A percentile compares a stretch with the other conserved stretches of the same genome.
Evolutionary conservation across 2,888 invertebrate species (phyloP).

Genomic region (Clostera curtula): DNA sequence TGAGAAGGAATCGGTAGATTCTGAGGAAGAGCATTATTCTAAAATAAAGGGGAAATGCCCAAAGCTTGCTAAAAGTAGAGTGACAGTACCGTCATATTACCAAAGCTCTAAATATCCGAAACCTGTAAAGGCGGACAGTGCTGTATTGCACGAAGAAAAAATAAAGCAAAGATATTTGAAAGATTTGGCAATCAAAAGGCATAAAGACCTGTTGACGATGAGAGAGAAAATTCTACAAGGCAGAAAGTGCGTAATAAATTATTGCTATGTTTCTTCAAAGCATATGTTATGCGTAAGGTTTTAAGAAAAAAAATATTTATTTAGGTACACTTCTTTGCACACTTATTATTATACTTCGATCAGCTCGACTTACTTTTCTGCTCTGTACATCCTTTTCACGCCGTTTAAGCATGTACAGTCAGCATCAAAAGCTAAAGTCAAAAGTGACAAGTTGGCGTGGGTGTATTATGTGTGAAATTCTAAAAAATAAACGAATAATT

Average conservation of each 20-base stretch:
- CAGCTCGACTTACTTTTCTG: too few species aligned
- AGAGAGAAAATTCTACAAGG: conserved; percentile 76
- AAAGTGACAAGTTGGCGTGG: too few species aligned
- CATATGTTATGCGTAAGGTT: neutral
- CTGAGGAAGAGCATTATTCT: conserved; percentile 36
- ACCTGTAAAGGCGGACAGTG: conserved; percentile 26
- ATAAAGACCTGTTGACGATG: conserved; percentile 67
- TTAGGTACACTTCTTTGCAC: neutral
- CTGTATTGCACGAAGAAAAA: conserved; percentile 36
- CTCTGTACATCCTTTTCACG: too few species aligned
- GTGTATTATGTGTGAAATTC: too few species aligned
- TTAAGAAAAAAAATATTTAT: too few species aligned
- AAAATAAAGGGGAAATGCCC: conserved; percentile 53
- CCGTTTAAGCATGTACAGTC: too few species aligned
- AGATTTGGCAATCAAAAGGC: conserved; percentile 70
- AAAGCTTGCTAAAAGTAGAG: conserved; percentile 50
- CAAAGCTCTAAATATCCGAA: conserved; percentile 62
- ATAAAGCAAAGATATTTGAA: conserved; percentile 55
- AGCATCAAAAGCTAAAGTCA: too few species aligned
- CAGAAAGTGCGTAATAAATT: conserved; percentile 64
- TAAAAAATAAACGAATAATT: too few species aligned
- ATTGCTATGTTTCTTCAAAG: neutral
- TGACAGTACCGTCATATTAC: conserved; percentile 46
- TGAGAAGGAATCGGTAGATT: conserved; percentile 41
- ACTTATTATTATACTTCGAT: conserved; percentile 2